phyloP scores from a whole-genome alignment of 2,797 vertebrate species.

The Chaenodraco wilsoni region DNA sequence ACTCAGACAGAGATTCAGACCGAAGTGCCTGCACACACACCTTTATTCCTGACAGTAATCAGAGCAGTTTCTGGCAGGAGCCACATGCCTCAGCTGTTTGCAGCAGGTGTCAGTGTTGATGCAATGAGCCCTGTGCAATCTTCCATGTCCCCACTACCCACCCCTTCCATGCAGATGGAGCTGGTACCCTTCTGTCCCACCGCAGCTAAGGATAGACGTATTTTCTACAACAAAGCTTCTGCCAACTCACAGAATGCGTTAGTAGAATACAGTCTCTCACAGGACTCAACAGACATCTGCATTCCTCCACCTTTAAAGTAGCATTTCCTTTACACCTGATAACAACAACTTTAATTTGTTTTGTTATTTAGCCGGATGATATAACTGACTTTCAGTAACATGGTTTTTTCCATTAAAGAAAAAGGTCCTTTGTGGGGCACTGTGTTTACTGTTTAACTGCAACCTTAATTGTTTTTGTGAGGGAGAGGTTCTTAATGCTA shows the following conservation, averaged over 20 bases:
- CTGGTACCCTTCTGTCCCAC: constrained; percentile 22
- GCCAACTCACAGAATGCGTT: constrained; percentile 17
- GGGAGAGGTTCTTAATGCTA: neutral
- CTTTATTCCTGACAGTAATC: constrained; percentile 21
- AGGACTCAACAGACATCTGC: constrained; percentile 18
- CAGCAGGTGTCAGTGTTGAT: constrained; percentile 54
- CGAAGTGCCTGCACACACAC: neutral
- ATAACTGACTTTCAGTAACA: neutral
- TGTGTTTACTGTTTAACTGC: neutral
- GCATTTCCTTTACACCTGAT: constrained; percentile 10
- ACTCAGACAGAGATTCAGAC: constrained; percentile 18
- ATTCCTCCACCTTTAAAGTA: constrained; percentile 27
- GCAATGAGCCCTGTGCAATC: constrained; percentile 39
- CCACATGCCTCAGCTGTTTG: constrained; percentile 44
- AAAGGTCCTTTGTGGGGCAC: neutral
- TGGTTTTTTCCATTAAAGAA: neutral
- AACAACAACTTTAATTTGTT: constrained; percentile 20
- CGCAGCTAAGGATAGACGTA: constrained; percentile 26
- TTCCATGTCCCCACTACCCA: constrained; percentile 17
- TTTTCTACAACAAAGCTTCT: constrained; percentile 30
- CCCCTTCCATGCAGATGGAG: constrained; percentile 29
- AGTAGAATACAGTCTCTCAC: constrained; percentile 6
- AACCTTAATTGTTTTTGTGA: neutral
- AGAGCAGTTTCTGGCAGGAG: constrained; percentile 37
- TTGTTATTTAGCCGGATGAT: neutral